Evolutionary conservation across 2,797 vertebrate genomes (phyloP).

Genomic region (Sebastes baramenuke): DNA sequence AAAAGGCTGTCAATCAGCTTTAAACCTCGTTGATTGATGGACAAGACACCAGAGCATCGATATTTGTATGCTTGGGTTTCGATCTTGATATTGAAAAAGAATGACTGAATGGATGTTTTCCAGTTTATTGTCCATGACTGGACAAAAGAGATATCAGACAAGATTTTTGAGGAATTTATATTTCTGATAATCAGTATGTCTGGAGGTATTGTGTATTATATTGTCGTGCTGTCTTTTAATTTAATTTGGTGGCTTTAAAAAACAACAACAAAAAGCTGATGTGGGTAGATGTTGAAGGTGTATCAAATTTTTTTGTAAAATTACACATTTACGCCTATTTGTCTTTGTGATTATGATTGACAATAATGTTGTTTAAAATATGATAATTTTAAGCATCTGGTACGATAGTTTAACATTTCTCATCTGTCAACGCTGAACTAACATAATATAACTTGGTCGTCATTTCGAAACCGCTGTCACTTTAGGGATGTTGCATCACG

Average conservation of each 20-base stretch:
- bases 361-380: too few species aligned
- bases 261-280: too few species aligned
- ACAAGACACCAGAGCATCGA: constrained; percentile 22
- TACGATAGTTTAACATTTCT: too few species aligned
- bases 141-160: neutral
- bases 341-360: too few species aligned
- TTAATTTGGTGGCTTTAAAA: too few species aligned
- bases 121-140: neutral
- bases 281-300: too few species aligned
- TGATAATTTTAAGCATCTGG: too few species aligned
- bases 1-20: constrained; percentile 51
- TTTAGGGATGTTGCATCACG: neutral
- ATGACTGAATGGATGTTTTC: neutral
- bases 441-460: neutral
- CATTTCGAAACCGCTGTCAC: neutral
- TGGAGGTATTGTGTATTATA: neutral
- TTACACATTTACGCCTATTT: too few species aligned
- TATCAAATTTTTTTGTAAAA: too few species aligned
- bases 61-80: constrained; percentile 15
- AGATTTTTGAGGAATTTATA: neutral
- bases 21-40: constrained; percentile 28
- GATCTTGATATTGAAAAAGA: neutral
- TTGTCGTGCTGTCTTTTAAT: too few species aligned
- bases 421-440: too few species aligned
- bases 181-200: neutral